Evolutionary conservation across 2,797 vertebrate genomes (phyloP).

Genomic region (Cygnus olor): DNA sequence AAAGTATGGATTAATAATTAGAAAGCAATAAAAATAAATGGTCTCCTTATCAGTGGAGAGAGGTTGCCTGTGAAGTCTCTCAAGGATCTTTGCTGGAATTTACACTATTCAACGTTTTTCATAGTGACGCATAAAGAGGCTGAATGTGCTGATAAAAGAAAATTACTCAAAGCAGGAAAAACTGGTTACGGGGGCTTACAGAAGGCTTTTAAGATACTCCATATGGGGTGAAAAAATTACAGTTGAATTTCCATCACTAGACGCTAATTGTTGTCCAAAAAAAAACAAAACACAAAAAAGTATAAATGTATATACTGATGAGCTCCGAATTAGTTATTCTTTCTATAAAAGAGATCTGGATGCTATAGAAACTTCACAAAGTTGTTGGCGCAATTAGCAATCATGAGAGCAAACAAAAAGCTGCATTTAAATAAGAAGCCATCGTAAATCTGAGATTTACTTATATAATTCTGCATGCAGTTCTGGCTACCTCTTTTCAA

Average conservation of each 20-base stretch:
- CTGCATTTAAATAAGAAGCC: not conserved
- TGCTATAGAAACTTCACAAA: not conserved
- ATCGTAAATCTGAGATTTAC: not conserved
- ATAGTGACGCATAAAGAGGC: not conserved
- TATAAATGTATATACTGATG: not conserved
- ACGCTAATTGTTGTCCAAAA: not conserved
- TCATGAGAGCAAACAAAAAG: not conserved
- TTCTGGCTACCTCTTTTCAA: not conserved
- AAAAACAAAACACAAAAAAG: accelerated
- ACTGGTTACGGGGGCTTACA: not conserved
- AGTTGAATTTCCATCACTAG: not conserved
- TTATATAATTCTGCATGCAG: not conserved
- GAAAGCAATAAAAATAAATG: not conserved
- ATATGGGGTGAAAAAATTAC: not conserved
- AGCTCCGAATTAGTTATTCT: not conserved
- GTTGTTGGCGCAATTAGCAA: not conserved
- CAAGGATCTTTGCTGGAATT: not conserved
- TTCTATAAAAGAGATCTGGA: not conserved
- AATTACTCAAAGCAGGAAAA: not conserved
- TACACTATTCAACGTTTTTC: not conserved
- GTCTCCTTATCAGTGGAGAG: not conserved
- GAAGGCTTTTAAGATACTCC: not conserved
- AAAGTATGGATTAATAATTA: slow-evolving; percentile 3
- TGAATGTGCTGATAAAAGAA: not conserved
- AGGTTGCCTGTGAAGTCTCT: not conserved